These are phyloP conservation scores for Eulithis testata DNA, from an alignment of 2,888 invertebrate genomes.

Conservation along the genomic window DNA sequence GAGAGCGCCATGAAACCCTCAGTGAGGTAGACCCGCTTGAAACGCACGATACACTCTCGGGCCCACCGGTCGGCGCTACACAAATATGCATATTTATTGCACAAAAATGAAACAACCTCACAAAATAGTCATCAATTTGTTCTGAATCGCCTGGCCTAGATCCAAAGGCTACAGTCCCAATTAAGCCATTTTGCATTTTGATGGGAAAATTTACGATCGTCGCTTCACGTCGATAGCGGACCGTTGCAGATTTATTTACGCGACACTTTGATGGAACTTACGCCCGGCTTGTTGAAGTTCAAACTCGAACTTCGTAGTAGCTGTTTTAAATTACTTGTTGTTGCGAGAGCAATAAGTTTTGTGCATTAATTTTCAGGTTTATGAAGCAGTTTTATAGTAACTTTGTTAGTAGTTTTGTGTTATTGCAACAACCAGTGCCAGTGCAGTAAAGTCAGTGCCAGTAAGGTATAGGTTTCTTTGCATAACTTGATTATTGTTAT, in stretches of 20 bases:
- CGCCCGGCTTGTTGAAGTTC: conserved; percentile 33
- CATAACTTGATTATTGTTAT: conserved; percentile 2
- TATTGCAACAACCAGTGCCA: conserved; percentile 17
- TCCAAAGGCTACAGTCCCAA: conserved; percentile 79
- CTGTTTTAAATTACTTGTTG: conserved; percentile 37
- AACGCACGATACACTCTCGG: conserved; percentile 89
- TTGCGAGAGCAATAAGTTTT: conserved; percentile 34
- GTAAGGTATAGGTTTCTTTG: conserved; percentile 24
- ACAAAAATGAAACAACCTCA: conserved; percentile 65
- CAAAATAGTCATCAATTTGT: conserved; percentile 78
- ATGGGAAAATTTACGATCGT: conserved; percentile 80
- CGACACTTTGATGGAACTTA: conserved; percentile 59
- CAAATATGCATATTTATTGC: conserved; percentile 33
- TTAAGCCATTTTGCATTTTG: conserved; percentile 84
- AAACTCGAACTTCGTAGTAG: conserved; percentile 26
- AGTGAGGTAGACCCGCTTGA: conserved; percentile 90
- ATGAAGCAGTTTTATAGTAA: conserved; percentile 21
- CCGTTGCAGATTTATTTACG: conserved; percentile 68
- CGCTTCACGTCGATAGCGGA: conserved; percentile 64
- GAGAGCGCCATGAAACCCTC: conserved; percentile 90
- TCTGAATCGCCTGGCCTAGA: conserved; percentile 79
- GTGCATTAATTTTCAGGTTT: conserved; percentile 34
- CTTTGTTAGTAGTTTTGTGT: conserved; percentile 31
- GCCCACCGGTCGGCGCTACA: conserved; percentile 90
- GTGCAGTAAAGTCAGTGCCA: too few relatives aligned